Percentiles rank a stretch among this genome's conserved stretches.
Evolutionary conservation across 2,888 invertebrate genomes (phyloP).

Genomic region (Calameuta idolon): DNA sequence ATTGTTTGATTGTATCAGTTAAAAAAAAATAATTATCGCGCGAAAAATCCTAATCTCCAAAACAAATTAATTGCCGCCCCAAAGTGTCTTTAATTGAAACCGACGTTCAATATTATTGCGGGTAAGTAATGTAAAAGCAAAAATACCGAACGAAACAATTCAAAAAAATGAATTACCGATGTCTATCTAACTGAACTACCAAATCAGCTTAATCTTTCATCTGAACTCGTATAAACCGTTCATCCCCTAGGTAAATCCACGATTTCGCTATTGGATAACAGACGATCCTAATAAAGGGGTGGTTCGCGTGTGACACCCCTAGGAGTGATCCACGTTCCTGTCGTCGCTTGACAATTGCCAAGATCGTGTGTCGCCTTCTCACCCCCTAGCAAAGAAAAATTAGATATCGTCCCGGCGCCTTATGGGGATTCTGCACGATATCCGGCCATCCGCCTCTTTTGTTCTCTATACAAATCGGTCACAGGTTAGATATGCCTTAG

Average conservation of each 20-base stretch:
- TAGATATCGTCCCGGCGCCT: not conserved
- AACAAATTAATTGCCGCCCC: not conserved
- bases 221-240: not conserved
- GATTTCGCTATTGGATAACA: not conserved
- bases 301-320: not conserved
- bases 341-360: not conserved
- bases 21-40: not conserved
- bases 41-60: too few species aligned
- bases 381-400: not conserved
- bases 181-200: not conserved
- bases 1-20: not conserved
- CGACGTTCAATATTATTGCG: not conserved
- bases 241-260: not conserved
- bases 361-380: not conserved
- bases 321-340: not conserved
- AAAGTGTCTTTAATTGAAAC: not conserved
- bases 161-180: not conserved
- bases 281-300: not conserved
- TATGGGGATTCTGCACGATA: slow-evolving; percentile 10
- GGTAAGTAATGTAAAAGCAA: not conserved
- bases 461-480: not conserved
- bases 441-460: not conserved
- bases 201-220: not conserved
- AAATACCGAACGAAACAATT: not conserved
- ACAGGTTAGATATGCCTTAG: not conserved